These are phyloP conservation scores for Avahi laniger DNA, from an alignment of 2,797 vertebrate genomes.

Conservation along the genomic window DNA sequence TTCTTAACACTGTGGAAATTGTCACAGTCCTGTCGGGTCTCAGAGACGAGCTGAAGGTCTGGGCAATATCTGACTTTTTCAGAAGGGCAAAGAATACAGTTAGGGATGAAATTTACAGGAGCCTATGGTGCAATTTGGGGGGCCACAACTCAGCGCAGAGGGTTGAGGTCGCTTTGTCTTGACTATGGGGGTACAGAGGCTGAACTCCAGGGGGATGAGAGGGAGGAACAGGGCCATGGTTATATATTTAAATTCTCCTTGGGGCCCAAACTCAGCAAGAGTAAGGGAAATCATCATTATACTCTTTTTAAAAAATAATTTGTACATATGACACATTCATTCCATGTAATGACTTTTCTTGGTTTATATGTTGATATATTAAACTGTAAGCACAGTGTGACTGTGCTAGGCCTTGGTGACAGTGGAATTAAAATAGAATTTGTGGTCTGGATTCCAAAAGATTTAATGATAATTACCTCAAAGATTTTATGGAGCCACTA, in stretches of 20 bases:
- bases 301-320: background rate
- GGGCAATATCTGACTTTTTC: background rate
- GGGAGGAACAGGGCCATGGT: background rate
- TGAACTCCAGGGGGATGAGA: background rate
- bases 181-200: background rate
- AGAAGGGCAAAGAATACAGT: background rate
- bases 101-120: background rate
- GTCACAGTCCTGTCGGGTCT: background rate
- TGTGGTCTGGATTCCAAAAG: background rate
- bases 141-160: no score
- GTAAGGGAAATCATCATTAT: background rate
- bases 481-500: background rate
- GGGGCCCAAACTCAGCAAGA: background rate
- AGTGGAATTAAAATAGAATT: background rate
- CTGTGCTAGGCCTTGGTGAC: background rate
- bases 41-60: background rate
- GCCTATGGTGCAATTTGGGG: background rate
- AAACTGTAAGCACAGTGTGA: background rate
- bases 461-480: background rate
- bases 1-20: background rate
- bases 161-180: no score
- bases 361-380: background rate
- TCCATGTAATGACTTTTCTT: background rate
- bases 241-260: background rate
- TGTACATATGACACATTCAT: background rate